These are phyloP conservation scores for Caligus rogercresseyi DNA, from an alignment of 1,140 invertebrate species.

Conservation along the genomic window DNA sequence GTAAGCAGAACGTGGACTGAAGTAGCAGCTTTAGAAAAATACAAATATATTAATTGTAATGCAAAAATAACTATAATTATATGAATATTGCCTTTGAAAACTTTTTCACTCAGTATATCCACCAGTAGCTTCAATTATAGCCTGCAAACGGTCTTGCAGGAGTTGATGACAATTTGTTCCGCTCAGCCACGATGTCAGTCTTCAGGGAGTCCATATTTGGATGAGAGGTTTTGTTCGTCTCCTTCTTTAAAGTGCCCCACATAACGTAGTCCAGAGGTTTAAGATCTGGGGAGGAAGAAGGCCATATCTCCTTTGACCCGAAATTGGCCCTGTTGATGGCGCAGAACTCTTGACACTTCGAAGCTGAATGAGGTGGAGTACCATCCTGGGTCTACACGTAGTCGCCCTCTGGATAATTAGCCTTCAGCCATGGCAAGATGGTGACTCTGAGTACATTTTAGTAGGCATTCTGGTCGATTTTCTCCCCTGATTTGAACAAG, in stretches of 20 bases:
- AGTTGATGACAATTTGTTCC: neutral
- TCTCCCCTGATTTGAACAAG: no score
- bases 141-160: neutral
- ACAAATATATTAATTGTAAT: no score
- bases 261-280: neutral
- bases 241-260: neutral
- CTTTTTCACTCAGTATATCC: neutral
- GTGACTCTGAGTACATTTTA: no score
- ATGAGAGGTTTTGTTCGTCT: neutral
- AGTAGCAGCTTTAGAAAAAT: no score
- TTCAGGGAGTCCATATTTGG: constrained; percentile 8
- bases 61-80: no score
- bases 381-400: no score
- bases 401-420: no score
- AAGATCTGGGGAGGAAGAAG: neutral
- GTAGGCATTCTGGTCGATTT: no score
- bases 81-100: neutral
- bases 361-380: no score
- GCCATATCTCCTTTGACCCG: neutral
- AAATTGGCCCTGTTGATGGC: neutral
- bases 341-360: no score
- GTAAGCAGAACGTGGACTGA: no score
- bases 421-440: no score
- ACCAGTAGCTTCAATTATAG: neutral
- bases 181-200: neutral